Evolutionary conservation across 2,797 vertebrate species (phyloP), one percentile per base, ranked within the genome.

Genomic region (Typhlichthys eigenmanni): DNA sequence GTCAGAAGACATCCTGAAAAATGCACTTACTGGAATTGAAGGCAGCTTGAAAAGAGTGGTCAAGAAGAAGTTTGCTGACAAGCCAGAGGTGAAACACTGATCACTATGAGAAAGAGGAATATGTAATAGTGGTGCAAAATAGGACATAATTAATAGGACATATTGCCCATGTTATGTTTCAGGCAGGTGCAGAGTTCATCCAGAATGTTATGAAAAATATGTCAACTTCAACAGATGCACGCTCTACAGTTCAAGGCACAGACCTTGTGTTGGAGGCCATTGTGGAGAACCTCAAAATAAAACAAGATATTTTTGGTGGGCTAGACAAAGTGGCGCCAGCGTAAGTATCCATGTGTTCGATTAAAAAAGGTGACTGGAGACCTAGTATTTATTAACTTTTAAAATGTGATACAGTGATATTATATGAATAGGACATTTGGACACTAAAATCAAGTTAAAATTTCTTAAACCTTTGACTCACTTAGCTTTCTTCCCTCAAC

Each of bases 211-310:
- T 98, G 70, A 86, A 93, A 83, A 96, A 92, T 13, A 70, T 99
- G 43, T 90, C 93, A 0, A 93, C 85, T 3, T 94, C 90, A 51
- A 93, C 95, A 0, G 96, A 99, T 0, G 91, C 94, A 0, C 91
- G 74, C 0, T 81, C 94, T 0, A 92, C 91, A 0, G 93, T 93
- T 17, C 90, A 94, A 78, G 86, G 89, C 77, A 92, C 95, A 0
- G 96, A 99, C 84, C 92, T 99, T 13, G 95, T 99, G 75, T 69
- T 99, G 87, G 98, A 99, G 81, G 98, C 98, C 79, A 96, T 99
- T 3, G 91, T 98, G 75, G 97, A 99, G 90, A 98, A 98, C 64
- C 64, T 96, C 10, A 85, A 94, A 51, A 56, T 95, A 64, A 99
- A 99, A 79, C 95, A 92, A 13, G 90, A 93, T 50, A 91, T 99